Base-by-base conservation (phyloP, 2,797 vertebrate genomes). In the Dendrocincla fuliginosa region DNA sequence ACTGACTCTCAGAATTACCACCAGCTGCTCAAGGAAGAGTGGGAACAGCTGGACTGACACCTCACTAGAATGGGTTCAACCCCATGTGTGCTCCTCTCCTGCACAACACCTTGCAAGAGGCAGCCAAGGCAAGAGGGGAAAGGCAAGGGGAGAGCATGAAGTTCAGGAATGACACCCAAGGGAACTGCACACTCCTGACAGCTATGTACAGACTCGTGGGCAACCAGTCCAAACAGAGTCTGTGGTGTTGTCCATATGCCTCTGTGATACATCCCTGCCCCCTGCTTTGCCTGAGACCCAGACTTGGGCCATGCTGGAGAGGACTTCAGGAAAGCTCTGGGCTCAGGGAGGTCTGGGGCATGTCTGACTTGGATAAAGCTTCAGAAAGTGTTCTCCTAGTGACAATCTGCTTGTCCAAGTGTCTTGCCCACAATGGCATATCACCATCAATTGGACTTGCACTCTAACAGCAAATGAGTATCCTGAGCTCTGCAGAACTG, bases 361-460 rank as follows among this genome's bases (percentile, higher is more conserved):
- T 15, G 47, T 12, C 17, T 85, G 50, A 8, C 42, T 86, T 3
- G 2, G 42, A 59, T 39, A 50, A 13, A 61, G 12, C 13, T 91
- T 57, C 39, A 44, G 39, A 47, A 90, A 19, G 18, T 13, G 23
- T 39, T 20, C 9, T 87, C n/a, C 57, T 30, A 53, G 19, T 32
- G 59, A 22, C 57, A 39, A 13, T 32, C 49, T 61, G 63, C 74
- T 69, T 59, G 32, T 79, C 55, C 55, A 55, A 55, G 73, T 52
- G 64, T 18, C 33, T 69, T 57, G 59, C 42, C 60, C 18, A 47
- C 9, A 17, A n/a, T 52, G 55, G 52, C 46, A 28, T 46, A 22
- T 4, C 20, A 47, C 27, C 56, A 37, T 37, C 0, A 2, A 3
- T 10, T 32, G 3, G 56, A 30, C 17, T 76, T 64, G 46, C 16